phyloP scores from a whole-genome alignment of 2,113 vertebrate species.

The Origma solitaria region DNA sequence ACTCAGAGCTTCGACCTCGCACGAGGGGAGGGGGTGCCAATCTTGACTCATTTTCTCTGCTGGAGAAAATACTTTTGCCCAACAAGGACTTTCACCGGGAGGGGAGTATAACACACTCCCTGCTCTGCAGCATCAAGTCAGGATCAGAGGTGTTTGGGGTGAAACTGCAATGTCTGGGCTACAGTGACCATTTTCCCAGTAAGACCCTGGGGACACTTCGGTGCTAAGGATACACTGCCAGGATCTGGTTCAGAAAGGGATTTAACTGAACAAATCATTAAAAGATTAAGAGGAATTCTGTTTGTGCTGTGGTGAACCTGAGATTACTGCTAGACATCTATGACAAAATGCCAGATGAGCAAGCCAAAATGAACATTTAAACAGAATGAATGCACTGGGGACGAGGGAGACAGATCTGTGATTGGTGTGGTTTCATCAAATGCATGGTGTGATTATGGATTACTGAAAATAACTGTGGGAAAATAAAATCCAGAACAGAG shows the following conservation, averaged over 20 bases:
- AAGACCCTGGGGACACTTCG: not conserved
- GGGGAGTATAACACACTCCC: not conserved
- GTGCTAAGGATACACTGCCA: not conserved
- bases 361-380: not conserved
- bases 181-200: not conserved
- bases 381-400: not conserved
- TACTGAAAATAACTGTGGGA: not conserved
- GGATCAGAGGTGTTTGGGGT: not conserved
- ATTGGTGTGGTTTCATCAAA: not conserved
- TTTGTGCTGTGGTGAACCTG: not conserved
- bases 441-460: not conserved
- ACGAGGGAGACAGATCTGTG: not conserved
- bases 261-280: not conserved
- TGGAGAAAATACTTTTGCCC: not conserved
- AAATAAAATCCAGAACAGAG: not conserved
- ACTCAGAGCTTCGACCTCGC: rapidly evolving
- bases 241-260: not conserved
- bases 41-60: not conserved
- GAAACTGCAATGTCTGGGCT: not conserved
- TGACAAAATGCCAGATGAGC: not conserved
- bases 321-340: not conserved
- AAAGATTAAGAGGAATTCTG: not conserved
- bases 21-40: rapidly evolving
- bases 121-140: not conserved
- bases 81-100: not conserved